Evolutionary conservation across 2,113 vertebrate genomes (phyloP).

Genomic region (Dissostichus mawsoni): DNA sequence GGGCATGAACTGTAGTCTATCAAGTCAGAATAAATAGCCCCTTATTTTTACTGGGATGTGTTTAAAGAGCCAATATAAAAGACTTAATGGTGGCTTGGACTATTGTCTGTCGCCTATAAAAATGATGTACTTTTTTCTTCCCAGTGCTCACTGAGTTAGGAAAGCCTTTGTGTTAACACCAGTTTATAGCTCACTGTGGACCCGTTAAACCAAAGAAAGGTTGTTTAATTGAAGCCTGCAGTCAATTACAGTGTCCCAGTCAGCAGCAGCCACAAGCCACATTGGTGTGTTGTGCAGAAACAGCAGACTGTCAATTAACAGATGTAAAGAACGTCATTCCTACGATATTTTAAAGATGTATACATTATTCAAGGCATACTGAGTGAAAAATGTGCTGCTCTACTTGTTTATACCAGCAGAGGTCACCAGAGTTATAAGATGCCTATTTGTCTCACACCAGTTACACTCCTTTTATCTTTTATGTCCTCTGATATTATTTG

Average conservation of each 20-base stretch:
- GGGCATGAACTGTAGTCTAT: neutral
- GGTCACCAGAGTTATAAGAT: slow-evolving; percentile 43
- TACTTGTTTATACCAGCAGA: slow-evolving; percentile 53
- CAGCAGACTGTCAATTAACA: neutral
- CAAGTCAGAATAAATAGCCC: slow-evolving; percentile 5
- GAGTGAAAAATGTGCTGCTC: neutral
- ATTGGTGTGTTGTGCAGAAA: neutral
- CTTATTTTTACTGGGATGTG: neutral
- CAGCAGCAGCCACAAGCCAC: neutral
- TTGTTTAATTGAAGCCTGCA: neutral
- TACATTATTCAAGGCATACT: neutral
- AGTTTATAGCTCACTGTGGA: slow-evolving; percentile 40
- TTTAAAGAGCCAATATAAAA: slow-evolving; percentile 1
- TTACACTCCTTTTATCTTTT: neutral
- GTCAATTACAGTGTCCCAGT: neutral
- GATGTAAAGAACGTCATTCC: neutral
- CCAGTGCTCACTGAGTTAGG: slow-evolving; percentile 23
- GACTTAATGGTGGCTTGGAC: neutral
- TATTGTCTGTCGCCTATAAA: slow-evolving; percentile 5
- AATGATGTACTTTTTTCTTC: neutral
- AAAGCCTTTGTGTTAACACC: slow-evolving; percentile 10
- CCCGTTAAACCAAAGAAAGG: slow-evolving; percentile 12
- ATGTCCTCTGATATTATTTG: neutral
- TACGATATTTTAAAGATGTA: neutral
- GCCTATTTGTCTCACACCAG: neutral